Evolutionary conservation across 1,140 invertebrate species (phyloP).

Genomic region (Hyphantria cunea): DNA sequence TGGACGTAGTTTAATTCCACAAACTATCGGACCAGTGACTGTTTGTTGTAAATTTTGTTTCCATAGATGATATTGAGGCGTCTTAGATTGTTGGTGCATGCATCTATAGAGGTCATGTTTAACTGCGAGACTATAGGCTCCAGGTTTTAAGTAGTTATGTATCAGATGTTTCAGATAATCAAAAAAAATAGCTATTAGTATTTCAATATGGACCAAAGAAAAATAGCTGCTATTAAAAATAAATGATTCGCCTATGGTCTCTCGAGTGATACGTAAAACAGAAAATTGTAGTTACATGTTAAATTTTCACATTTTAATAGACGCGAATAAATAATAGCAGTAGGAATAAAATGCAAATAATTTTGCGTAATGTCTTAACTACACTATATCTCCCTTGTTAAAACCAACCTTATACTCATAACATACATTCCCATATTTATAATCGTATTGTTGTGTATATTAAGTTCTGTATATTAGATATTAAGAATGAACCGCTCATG

Average conservation of each 20-base stretch:
- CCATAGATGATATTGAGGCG: constrained; percentile 64
- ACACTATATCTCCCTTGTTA: constrained; percentile 12
- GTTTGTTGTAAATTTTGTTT: constrained; percentile 73
- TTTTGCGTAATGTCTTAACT: constrained; percentile 10
- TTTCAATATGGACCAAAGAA: constrained; percentile 43
- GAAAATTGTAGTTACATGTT: constrained; percentile 63
- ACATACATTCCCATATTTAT: constrained; percentile 64
- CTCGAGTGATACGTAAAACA: constrained; percentile 30
- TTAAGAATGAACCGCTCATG: constrained; percentile 45
- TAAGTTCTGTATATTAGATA: constrained; percentile 41
- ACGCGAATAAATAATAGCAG: constrained; percentile 30
- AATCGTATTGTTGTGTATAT: constrained; percentile 55
- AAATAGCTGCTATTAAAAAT: constrained; percentile 11
- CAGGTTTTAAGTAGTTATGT: constrained; percentile 20
- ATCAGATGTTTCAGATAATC: constrained; percentile 16
- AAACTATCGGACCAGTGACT: constrained; percentile 75
- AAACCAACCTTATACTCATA: constrained; percentile 17
- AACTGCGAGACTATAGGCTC: constrained; percentile 43
- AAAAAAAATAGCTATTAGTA: constrained; percentile 18
- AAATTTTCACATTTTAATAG: constrained; percentile 54
- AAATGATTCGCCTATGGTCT: constrained; percentile 32
- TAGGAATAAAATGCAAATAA: constrained; percentile 14
- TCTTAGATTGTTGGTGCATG: constrained; percentile 77
- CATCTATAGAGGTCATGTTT: constrained; percentile 54
- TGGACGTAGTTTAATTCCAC: constrained; percentile 47